phyloP scores from a whole-genome alignment of 2,888 invertebrate genomes.

The Coremacera marginata region DNA sequence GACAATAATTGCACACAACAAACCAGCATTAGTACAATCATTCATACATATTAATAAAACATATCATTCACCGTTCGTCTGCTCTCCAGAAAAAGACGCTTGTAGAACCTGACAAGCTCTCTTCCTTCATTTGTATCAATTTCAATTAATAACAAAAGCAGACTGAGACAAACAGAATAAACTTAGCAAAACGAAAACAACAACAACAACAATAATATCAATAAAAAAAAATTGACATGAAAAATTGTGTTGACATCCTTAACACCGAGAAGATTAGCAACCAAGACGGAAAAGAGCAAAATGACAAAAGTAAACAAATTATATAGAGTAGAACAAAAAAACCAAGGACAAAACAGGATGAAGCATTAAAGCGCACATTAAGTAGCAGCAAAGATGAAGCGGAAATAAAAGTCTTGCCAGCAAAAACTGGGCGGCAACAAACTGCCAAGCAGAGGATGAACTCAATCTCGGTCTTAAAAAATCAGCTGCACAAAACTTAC shows the following conservation, averaged over 20 bases:
- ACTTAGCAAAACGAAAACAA: background rate
- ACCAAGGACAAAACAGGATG: background rate
- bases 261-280: conserved; percentile 7
- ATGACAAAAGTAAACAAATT: background rate
- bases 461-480: too few species aligned
- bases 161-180: background rate
- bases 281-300: background rate
- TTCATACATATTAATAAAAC: too few species aligned
- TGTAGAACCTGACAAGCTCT: conserved; percentile 16
- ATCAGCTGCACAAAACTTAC: background rate
- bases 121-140: conserved; percentile 33
- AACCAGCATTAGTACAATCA: too few species aligned
- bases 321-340: background rate
- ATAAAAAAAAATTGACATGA: background rate
- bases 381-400: background rate
- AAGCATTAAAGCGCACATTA: background rate
- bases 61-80: too few species aligned
- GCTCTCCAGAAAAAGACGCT: background rate
- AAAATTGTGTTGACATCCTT: conserved; percentile 10
- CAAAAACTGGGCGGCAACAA: background rate
- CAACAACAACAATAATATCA: background rate
- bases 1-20: too few species aligned
- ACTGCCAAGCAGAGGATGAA: background rate
- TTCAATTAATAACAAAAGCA: conserved; percentile 29
- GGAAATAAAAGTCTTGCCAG: background rate